Evolutionary conservation across 2,113 vertebrate genomes (phyloP).

Genomic region (Menura novaehollandiae): DNA sequence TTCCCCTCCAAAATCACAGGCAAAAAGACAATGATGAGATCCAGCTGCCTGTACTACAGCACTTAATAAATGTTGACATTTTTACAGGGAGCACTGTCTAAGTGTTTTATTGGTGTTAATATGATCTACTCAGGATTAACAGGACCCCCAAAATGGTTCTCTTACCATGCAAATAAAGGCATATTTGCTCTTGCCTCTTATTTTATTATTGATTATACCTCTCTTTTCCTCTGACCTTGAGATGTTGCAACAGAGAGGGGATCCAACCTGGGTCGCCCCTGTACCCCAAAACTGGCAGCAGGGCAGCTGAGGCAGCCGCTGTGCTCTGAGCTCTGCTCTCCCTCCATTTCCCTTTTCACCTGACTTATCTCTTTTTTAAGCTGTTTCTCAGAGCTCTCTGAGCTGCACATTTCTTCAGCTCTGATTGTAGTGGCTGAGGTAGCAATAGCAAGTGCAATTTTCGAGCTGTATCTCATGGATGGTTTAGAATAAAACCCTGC

Average conservation of each 20-base stretch:
- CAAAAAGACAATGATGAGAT: neutral
- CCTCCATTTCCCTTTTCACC: neutral
- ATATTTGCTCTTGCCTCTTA: neutral
- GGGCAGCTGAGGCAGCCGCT: neutral
- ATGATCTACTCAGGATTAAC: neutral
- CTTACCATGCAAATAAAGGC: neutral
- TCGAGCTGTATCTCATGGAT: neutral
- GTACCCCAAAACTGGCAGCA: neutral
- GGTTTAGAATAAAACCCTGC: neutral
- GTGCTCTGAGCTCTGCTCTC: neutral
- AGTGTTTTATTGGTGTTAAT: neutral
- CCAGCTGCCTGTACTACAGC: neutral
- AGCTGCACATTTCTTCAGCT: neutral
- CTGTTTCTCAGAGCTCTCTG: neutral
- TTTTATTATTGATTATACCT: neutral
- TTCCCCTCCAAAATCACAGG: neutral
- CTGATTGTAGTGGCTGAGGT: slow-evolving; percentile 20
- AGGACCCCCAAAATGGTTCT: neutral
- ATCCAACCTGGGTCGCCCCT: neutral
- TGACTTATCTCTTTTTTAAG: neutral
- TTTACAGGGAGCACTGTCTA: neutral
- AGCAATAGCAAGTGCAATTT: slow-evolving; percentile 40
- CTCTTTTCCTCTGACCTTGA: neutral
- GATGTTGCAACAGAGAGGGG: neutral
- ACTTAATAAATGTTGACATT: neutral